Evolutionary conservation across 2,888 invertebrate genomes (phyloP), one percentile per base, ranked within the genome.

Genomic region (Drosophila bunnanda): DNA sequence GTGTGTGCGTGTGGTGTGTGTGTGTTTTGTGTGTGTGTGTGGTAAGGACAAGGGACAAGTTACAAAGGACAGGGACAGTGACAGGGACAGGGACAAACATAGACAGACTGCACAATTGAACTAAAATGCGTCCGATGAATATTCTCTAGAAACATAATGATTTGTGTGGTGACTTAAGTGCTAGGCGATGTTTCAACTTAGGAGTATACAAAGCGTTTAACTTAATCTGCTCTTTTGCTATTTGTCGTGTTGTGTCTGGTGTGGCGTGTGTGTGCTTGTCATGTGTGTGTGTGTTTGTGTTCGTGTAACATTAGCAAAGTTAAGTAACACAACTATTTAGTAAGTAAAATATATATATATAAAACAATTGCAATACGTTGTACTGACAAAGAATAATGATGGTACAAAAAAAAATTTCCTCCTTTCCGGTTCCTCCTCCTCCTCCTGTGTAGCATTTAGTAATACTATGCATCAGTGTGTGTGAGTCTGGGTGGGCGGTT

Each of bases 71-170:
- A n/a, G 17, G 34, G 17, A 10, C n/a, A n/a, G n/a, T 9, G 34
- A 15, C 50, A 25, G 25, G 2, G 25, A 46, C 32, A 34, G 13
- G 39, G 34, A 48, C 46, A 30, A 20, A 60, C 46, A 53, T 30
- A 44, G 53, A 56, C 34, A 73, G 39, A 48, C 25, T 43, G 44
- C 69, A 82, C 69, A 82, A 77, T 57, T 74, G n/a, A 79, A 72
- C 82, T 84, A 80, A 79, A 77, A 75, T 79, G 71, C 60, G 65
- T 56, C 62, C 65, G 78, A 73, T 65, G 28, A 76, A 67, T 52
- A 52, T 56, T 70, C 41, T 17, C 66, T 54, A 66, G 36, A 54
- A 66, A 66, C 53, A 17, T 36, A 34, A 54, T 65, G 43, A 66
- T 44, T 52, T 52, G 50, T 52, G 30, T 30, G 38, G 36, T 25